These are phyloP conservation scores for honey bee (Apis mellifera) DNA, from an alignment of 1,140 invertebrate genomes.

Conservation along the genomic window Amel_HAv3.1 CM009932.2:5406501-5407000, in stretches of 20 bases:
- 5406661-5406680: slow-evolving; percentile 1
- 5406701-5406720: background rate
- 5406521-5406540: slow-evolving; percentile 2
- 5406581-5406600: slow-evolving; percentile 18
- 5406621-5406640: no score
- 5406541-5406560: background rate
- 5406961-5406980: no score
- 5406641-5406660: background rate
- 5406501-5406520: background rate
- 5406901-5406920: no score
- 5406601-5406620: background rate
- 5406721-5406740: background rate
- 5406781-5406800: no score
- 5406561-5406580: slow-evolving; percentile 33
- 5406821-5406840: background rate
- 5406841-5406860: background rate
- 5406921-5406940: background rate
- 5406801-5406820: background rate
- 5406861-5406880: background rate
- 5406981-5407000: no score
- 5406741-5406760: background rate
- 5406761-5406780: background rate
- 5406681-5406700: no score
- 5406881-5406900: no score
- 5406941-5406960: no score